Evolutionary conservation across 1,140 invertebrate species (phyloP).

Genomic region (Lysiphlebus fabarum): DNA sequence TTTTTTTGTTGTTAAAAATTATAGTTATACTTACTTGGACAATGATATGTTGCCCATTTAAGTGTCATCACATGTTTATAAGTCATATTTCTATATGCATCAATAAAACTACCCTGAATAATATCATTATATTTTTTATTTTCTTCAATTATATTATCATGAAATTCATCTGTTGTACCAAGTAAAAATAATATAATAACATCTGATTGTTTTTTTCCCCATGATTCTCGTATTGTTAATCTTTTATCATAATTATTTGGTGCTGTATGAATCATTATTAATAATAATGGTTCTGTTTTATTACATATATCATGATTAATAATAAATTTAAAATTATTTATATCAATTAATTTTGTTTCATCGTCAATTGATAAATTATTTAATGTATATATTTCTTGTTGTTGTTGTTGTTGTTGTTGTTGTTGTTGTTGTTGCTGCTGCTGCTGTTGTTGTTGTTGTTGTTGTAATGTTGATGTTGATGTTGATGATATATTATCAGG

Average conservation of each 20-base stretch:
- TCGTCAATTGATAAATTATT: slow-evolving; percentile 45
- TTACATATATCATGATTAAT: slow-evolving; percentile 58
- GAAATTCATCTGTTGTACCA: slow-evolving; percentile 58
- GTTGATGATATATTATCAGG: slow-evolving; percentile 32
- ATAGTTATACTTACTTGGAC: slow-evolving; percentile 49
- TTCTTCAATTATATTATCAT: slow-evolving; percentile 61
- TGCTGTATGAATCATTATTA: slow-evolving; percentile 69
- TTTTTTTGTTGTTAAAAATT: not conserved
- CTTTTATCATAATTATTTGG: slow-evolving; percentile 63
- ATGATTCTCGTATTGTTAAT: slow-evolving; percentile 64
- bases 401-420: slow-evolving; percentile 6
- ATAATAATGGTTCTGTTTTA: slow-evolving; percentile 52
- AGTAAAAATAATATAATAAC: slow-evolving; percentile 67
- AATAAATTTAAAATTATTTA: slow-evolving; percentile 59
- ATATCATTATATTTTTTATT: slow-evolving; percentile 64
- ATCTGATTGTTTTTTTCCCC: slow-evolving; percentile 57
- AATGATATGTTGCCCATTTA: slow-evolving; percentile 75
- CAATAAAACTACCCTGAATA: slow-evolving; percentile 74
- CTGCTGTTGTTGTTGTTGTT: not conserved
- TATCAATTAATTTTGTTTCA: slow-evolving; percentile 56
- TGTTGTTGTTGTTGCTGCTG: slow-evolving; percentile 4
- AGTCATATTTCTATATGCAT: slow-evolving; percentile 81
- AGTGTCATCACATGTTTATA: slow-evolving; percentile 83
- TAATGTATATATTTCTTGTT: slow-evolving; percentile 28
- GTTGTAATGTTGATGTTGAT: slow-evolving; percentile 22